Percentiles rank a stretch among this genome's conserved stretches.
phyloP scores from a whole-genome alignment of 2,888 invertebrate genomes.

The Gasteruption jaculator region DNA sequence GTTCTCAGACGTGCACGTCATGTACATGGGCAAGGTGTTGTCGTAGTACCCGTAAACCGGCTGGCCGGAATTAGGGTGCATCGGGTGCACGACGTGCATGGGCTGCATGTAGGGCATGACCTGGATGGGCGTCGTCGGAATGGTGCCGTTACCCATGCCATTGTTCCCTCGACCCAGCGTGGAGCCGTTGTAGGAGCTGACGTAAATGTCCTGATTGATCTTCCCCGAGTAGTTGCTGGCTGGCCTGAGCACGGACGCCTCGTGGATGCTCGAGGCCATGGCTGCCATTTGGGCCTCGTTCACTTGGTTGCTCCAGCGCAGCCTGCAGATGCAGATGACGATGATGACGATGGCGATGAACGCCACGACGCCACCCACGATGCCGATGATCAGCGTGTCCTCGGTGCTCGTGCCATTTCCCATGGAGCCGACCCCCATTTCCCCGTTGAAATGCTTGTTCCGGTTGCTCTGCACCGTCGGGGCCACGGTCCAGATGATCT shows the following conservation, averaged over 20 bases:
- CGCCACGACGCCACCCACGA: constrained; percentile 87
- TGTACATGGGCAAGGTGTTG: constrained; percentile 40
- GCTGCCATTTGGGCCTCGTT: constrained; percentile 42
- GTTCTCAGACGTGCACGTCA: constrained; percentile 40
- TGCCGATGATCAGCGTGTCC: constrained; percentile 91
- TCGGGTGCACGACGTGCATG: constrained; percentile 40
- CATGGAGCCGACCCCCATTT: constrained; percentile 57
- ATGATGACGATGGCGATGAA: constrained; percentile 86
- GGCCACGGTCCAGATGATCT: constrained; percentile 87
- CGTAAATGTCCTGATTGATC: constrained; percentile 40
- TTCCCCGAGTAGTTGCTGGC: constrained; percentile 45
- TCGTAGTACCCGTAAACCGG: constrained; percentile 48
- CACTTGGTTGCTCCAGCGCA: constrained; percentile 60
- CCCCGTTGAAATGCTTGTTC: constrained; percentile 56
- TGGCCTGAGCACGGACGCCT: constrained; percentile 45
- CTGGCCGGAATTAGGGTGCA: constrained; percentile 13
- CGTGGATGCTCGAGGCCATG: constrained; percentile 42
- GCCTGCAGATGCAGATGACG: constrained; percentile 80
- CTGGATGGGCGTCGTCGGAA: constrained; percentile 39
- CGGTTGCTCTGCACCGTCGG: constrained; percentile 62
- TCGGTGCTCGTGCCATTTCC: constrained; percentile 71
- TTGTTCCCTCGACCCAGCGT: constrained; percentile 40
- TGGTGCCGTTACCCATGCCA: constrained; percentile 20
- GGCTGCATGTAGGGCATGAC: constrained; percentile 46
- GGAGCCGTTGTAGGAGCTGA: constrained; percentile 41